phyloP scores from a whole-genome alignment of 1,140 invertebrate species.

The Cotesia typhae region DNA sequence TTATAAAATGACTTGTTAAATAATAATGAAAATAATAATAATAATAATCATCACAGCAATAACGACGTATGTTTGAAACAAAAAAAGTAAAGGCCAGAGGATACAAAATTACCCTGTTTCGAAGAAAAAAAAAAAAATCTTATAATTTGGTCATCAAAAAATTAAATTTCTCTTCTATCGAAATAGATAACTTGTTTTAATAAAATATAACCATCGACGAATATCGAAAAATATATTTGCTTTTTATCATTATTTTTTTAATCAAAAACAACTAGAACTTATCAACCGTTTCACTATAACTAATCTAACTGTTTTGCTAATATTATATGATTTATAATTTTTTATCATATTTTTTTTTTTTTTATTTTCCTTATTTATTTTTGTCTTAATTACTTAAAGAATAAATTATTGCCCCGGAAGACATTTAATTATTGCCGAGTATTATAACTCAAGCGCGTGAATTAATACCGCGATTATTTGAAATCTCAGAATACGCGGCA shows the following conservation, averaged over 20 bases:
- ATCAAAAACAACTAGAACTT: not conserved
- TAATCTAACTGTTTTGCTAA: not conserved
- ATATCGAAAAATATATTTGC: slow-evolving; percentile 35
- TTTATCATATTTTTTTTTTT: slow-evolving; percentile 2
- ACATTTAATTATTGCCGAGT: slow-evolving; percentile 10
- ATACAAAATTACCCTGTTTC: not conserved
- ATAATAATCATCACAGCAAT: slow-evolving; percentile 22
- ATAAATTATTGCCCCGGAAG: slow-evolving; percentile 25
- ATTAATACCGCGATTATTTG: slow-evolving; percentile 31
- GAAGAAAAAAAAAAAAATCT: not conserved
- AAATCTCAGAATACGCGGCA: slow-evolving; percentile 38
- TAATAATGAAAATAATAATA: slow-evolving; percentile 13
- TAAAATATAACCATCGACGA: slow-evolving; percentile 16
- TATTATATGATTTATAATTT: not conserved
- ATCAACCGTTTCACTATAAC: not conserved
- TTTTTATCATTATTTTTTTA: not conserved
- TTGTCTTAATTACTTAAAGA: not conserved
- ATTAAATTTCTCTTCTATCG: too few relatives aligned
- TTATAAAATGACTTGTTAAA: slow-evolving; percentile 14
- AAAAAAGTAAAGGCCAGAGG: not conserved
- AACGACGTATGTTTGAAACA: not conserved
- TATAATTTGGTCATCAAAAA: too few relatives aligned
- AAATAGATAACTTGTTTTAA: not conserved
- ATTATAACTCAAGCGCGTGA: slow-evolving; percentile 19
- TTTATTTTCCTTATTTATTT: not conserved